phyloP scores from a whole-genome alignment of 37 sponge, comb jelly and placozoan species.

The Diacarnus erythraeanus region DNA sequence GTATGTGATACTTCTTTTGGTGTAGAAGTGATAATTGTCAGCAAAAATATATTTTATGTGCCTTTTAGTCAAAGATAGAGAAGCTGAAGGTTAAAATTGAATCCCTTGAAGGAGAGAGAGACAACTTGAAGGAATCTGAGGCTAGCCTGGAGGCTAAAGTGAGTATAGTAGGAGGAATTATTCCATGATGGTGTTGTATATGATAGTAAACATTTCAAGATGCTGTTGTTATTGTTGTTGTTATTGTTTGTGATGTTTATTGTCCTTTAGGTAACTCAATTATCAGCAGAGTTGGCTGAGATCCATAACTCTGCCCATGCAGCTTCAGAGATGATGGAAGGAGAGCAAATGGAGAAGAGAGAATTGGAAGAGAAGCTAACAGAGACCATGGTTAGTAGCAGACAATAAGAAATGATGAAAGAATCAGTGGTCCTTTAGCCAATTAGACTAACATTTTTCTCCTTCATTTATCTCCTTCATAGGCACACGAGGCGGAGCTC shows the following conservation, averaged over 20 bases:
- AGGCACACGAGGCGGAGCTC: constrained; percentile 48
- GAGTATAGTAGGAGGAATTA: background rate
- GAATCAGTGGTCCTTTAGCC: background rate
- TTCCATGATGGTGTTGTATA: background rate
- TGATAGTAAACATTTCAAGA: background rate
- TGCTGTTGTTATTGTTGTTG: background rate
- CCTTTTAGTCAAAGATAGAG: constrained; percentile 62
- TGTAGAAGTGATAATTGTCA: too few relatives aligned
- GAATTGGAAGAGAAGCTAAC: constrained; percentile 70
- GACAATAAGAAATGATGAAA: background rate
- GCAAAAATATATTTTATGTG: too few relatives aligned
- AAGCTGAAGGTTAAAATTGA: constrained; percentile 70
- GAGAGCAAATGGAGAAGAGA: constrained; percentile 83
- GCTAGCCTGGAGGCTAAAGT: constrained; percentile 64
- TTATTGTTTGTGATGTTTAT: background rate
- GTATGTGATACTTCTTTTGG: too few relatives aligned
- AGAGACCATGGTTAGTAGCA: constrained; percentile 59
- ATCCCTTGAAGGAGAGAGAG: constrained; percentile 68
- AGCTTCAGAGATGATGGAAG: constrained; percentile 70
- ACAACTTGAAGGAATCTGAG: constrained; percentile 71
- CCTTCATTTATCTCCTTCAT: background rate
- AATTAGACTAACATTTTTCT: background rate
- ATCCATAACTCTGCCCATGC: constrained; percentile 45
- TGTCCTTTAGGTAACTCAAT: constrained; percentile 47
- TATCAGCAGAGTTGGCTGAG: constrained; percentile 66